Evolutionary conservation across 2,113 vertebrate genomes (phyloP), one percentile per base, ranked within the genome.

Genomic region (Dunckerocampus dactyliophorus): DNA sequence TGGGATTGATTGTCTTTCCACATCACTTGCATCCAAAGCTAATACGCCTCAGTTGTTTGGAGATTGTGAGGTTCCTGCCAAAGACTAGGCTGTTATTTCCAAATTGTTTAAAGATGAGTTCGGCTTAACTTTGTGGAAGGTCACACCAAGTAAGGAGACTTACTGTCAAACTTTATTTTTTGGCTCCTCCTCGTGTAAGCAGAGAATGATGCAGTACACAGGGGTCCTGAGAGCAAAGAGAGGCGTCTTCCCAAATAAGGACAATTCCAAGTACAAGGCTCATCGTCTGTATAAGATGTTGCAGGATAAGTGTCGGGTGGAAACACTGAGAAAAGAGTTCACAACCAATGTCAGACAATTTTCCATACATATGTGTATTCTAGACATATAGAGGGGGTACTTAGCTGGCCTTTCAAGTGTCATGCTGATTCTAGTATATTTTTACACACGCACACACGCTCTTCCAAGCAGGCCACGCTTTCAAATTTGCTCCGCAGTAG

Each of bases 1-100:
- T 63, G 69, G 57, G 58, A 75, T 81, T 47, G 65, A 63, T 89
- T 88, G 88, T 90, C 76, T 79, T 88, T 91, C 89, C 88, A 81
- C 85, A 87, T 89, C 89, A 88, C 83, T 82, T 71, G 79, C 67
- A 74, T 77, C 75, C 82, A 83, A 87, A 90, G 79, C 84, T 86
- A 89, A 87, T 77, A 81, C 58, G 74, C 69, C 75, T 85, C 59
- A 52, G 81, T 88, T 83, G 85, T 87, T 79, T 71, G 52, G 70
- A 69, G 86, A 83, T 82, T 87, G 80, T 82, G 81, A 68, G 72
- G 72, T 87, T 67, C 73, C 75, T 66, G 77, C 82, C 71, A 81
- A 84, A 88, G 80, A 89, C 79, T 79, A 69, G 74, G 79, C 67
- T 51, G 77, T 87, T 91, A 79, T 83, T 90, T 89, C 82, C 81